Base-by-base conservation (phyloP, 1,140 invertebrate genomes). In the Elysia chlorotica region DNA sequence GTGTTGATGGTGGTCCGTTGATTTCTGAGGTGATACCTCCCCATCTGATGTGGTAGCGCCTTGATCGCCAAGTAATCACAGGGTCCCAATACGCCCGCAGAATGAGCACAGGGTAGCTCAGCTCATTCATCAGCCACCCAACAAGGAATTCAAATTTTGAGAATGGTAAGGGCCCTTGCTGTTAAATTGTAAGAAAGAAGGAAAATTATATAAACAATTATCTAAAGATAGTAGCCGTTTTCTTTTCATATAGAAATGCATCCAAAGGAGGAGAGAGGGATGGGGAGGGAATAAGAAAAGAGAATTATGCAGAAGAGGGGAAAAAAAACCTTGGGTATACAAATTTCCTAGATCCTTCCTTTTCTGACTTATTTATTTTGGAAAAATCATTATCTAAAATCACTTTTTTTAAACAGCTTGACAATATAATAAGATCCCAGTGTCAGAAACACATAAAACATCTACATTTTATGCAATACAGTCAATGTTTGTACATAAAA, bases 71-170 rank as follows among this genome's bases (percentile, higher is more conserved):
- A 84, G 91, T 91, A 78, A 99, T 96, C 33, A 92, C 91, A 0
- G 95, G 95, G 87, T 95, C 92, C 65, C 87, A 87, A 57, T 97
- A 89, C 37, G 97, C 96, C 78, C 93, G 91, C 35, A 94, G 85
- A 81, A 97, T 96, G 41, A 99, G 89, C 81, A 95, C 94, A 6
- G 96, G 93, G 69, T 96, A 94, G 71, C 93, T 93, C 6, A 92
- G 89, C 89, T 99, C 98, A 68, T 96, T 92, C 85, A 98, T 93
- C 65, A 97, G 87, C 98, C 98, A 99, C 28, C 93, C 95, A 63
- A 97, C 90, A 2, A 98, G 91, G 87, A 97, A 99, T 84, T 98
- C 95, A 79, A 96, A 93, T 89, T 97, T 96, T 81, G 93, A 96
- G 88, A 99, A 98, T 28, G 96, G 94, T 65, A 98, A 88, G 35